Percentiles rank a stretch among this genome's conserved stretches.
Conservation (phyloP, 1,140 invertebrate genomes). For the Brachionus calyciflorus region DNA sequence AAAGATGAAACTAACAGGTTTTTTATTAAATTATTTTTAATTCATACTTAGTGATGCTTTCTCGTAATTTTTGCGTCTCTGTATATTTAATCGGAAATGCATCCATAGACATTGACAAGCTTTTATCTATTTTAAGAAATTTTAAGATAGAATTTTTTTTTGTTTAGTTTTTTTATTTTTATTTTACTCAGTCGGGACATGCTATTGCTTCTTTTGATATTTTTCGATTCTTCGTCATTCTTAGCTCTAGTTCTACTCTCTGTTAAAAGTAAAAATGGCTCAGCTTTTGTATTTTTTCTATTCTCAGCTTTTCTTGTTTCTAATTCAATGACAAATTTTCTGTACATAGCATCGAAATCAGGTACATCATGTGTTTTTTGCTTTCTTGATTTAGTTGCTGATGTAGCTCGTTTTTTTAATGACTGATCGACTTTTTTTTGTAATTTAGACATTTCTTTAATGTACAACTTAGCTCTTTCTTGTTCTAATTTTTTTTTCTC, state of each 20-base stretch:
- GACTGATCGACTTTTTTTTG: conserved; percentile 41
- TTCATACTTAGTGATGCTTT: conserved; percentile 4
- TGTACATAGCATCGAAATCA: conserved; percentile 18
- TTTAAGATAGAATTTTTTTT: background rate
- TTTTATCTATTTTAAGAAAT: conserved; percentile 8
- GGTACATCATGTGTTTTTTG: conserved; percentile 35
- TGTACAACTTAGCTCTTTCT: conserved; percentile 8
- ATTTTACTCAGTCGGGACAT: conserved; percentile 22
- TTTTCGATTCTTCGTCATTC: background rate
- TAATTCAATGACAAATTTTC: conserved; percentile 38
- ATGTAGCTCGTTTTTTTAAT: conserved; percentile 2
- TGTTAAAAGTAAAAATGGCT: conserved; percentile 35
- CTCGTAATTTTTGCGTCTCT: conserved; percentile 33
- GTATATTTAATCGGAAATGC: conserved; percentile 41
- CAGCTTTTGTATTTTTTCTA: background rate
- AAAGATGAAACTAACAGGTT: too few relatives aligned
- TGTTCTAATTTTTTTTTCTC: conserved; percentile 41
- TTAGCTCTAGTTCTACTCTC: background rate
- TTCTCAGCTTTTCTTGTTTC: conserved; percentile 31
- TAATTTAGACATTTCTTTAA: conserved; percentile 14
- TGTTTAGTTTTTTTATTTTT: background rate
- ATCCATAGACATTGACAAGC: conserved; percentile 33
- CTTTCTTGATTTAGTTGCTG: background rate
- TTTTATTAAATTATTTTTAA: too few relatives aligned
- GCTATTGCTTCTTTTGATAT: conserved; percentile 34